Percentiles rank a stretch among this genome's conserved stretches.
Evolutionary conservation across 2,888 invertebrate genomes (phyloP).

Genomic region (Elysia crispata): DNA sequence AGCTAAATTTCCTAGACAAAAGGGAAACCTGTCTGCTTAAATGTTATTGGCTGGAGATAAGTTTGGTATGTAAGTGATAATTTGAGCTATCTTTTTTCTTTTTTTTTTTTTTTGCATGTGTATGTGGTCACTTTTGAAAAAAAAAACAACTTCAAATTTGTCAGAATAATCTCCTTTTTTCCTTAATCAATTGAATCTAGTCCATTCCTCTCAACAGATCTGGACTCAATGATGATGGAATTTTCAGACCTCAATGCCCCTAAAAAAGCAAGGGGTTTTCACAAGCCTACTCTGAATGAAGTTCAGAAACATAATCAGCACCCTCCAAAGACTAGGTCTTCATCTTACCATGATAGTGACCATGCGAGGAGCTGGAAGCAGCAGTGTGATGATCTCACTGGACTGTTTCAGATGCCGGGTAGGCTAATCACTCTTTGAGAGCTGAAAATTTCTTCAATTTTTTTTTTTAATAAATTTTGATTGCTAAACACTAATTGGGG

Average conservation of each 20-base stretch:
- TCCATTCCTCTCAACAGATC: slow-evolving; percentile 55
- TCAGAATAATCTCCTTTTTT: too few species aligned
- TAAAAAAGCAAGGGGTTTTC: slow-evolving; percentile 70
- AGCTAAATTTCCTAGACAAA: too few species aligned
- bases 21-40: too few species aligned
- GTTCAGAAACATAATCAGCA: slow-evolving; percentile 50
- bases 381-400: slow-evolving; percentile 58
- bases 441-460: too few species aligned
- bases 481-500: too few species aligned
- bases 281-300: slow-evolving; percentile 68
- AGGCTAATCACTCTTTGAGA: slow-evolving; percentile 5
- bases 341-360: slow-evolving; percentile 61
- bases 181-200: neutral
- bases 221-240: slow-evolving; percentile 74
- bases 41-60: too few species aligned
- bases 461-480: too few species aligned
- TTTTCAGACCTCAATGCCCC: slow-evolving; percentile 73
- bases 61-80: too few species aligned
- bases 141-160: neutral
- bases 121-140: too few species aligned
- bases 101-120: too few species aligned
- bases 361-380: slow-evolving; percentile 63
- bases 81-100: too few species aligned
- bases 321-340: slow-evolving; percentile 42
- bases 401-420: slow-evolving; percentile 66